Evolutionary conservation across 2,888 invertebrate genomes (phyloP), one percentile per base, ranked within the genome.

Genomic region (Heliconius hortense): DNA sequence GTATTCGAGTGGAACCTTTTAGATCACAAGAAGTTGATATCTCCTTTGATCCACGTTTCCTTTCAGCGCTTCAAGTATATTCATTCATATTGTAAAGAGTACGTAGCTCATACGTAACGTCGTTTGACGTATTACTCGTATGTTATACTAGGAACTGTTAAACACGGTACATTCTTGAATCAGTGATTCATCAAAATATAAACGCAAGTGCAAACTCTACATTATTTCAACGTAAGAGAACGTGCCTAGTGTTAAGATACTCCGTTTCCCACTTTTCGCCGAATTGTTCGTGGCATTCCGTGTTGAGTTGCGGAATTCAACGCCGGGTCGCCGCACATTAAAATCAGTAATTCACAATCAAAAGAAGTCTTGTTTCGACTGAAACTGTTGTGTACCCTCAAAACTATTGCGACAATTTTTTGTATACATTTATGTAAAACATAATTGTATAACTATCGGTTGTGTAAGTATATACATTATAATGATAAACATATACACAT

Each of bases 41-140:
- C 59, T 39, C 70, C 59, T 70, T 70, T 70, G 70, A 70, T 70
- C 59, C 56, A 53, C 43, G 60, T 59, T 71, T 71, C 59, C 59
- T 71, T 71, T 71, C 56, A 59, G 21, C 35, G 60, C 39, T 71
- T 71, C 8, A 71, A 60, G 39, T 60, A 71, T 60, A 3, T 60
- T 71, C 35, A 39, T 71, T 71, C 70, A 71, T 60, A 7, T 60
- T 71, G 21, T 24, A 71, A 39, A 59, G 15, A 60, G 60, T 60
- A 56, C 18, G 48, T 48, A 56, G 18, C 53, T 60, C 8, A 11
- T 24, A 39, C 11, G 56, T 60, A 71, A 60, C 35, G 11, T 71
- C 60, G 71, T 71, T 60, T 60, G 71, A 35, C 39, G 39, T 71
- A 24, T 35, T 15, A 18, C 11, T 53, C 56, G 56, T 3, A 56